Evolutionary conservation across 1,140 invertebrate genomes (phyloP), one percentile per base, ranked within the genome.

Genomic region (Cyclargus thomasi): DNA sequence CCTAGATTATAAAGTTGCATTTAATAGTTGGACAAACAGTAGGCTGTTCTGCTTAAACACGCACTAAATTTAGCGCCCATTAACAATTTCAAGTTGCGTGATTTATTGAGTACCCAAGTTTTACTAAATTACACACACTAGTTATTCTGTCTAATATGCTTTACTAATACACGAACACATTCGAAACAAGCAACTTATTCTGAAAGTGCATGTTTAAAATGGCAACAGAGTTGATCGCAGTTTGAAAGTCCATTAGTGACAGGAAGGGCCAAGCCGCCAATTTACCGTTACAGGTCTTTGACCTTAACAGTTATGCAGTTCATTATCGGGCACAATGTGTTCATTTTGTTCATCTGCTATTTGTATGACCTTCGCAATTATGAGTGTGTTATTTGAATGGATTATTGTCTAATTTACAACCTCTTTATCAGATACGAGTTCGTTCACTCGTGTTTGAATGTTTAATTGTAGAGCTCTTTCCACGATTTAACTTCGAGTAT

Each of bases 201-300:
- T 3, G 8, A 29, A 29, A 4, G 4, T 29, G 29, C 14, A 11
- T 47, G 14, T 47, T 47, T 47, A 8, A 11, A 14, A 47, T 47
- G 39, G 39, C 39, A 47, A 16, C 39, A 47, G 39, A 47, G 39
- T 47, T 47, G 3, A 11, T 47, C 39, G 39, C 29, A 55, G 53
- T 59, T 59, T 59, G 55, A 11, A 11, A 59, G 55, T 20, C 17
- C 55, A 59, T 20, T 20, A 59, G 55, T 21, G 55, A 59, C 55
- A 59, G 55, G 55, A 59, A 59, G 18, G 55, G 20, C 18, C 55
- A 10, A 20, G n/a, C n/a, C n/a, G n/a, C 55, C 10, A 17, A 8
- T 11, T 21, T 21, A 59, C 14, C 39, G 14, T 47, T 47, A 47
- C 14, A 16, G 39, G 39, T 47, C 39, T 47, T 8, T 47, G 39